Percentiles rank a stretch among this genome's conserved stretches.
Conservation (phyloP, 2,797 vertebrate genomes). For the Chelidonichthys spinosus region DNA sequence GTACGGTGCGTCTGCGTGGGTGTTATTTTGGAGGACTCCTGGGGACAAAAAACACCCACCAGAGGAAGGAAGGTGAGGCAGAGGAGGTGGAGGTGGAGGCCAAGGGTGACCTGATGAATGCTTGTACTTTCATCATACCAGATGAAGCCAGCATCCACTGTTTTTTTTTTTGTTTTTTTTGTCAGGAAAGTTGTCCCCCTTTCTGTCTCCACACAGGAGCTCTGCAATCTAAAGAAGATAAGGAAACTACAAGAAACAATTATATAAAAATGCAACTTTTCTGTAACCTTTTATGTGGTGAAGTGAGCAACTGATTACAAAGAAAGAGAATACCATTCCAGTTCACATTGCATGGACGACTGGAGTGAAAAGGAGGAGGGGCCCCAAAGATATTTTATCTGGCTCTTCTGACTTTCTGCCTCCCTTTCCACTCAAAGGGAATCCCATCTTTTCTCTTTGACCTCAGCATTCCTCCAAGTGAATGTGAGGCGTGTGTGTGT, state of each 20-base stretch:
- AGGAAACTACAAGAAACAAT: not conserved
- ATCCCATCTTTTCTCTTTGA: constrained; percentile 75
- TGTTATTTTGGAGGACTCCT: constrained; percentile 69
- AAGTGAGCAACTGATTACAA: constrained; percentile 28
- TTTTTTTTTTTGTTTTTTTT: no score
- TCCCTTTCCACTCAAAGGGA: constrained; percentile 68
- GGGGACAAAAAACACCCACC: constrained; percentile 66
- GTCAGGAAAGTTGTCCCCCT: not conserved
- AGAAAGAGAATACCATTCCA: constrained; percentile 45
- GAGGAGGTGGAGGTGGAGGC: constrained; percentile 27
- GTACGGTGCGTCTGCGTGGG: constrained; percentile 50
- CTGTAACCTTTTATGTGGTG: not conserved
- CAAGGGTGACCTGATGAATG: constrained; percentile 51
- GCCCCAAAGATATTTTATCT: constrained; percentile 58
- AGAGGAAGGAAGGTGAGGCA: constrained; percentile 49
- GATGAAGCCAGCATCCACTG: constrained; percentile 5
- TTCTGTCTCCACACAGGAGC: not conserved
- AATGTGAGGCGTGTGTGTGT: constrained; percentile 52
- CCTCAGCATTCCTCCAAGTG: constrained; percentile 69
- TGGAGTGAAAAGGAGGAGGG: constrained; percentile 51
- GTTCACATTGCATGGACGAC: constrained; percentile 49
- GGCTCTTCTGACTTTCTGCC: constrained; percentile 33
- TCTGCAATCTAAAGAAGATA: constrained; percentile 7
- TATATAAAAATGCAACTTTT: not conserved
- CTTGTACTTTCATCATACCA: constrained; percentile 28